A percentile compares a stretch with the other conserved stretches of the same genome.
Evolutionary conservation across 2,888 invertebrate species (phyloP).

Genomic region (Dorcus hopei): DNA sequence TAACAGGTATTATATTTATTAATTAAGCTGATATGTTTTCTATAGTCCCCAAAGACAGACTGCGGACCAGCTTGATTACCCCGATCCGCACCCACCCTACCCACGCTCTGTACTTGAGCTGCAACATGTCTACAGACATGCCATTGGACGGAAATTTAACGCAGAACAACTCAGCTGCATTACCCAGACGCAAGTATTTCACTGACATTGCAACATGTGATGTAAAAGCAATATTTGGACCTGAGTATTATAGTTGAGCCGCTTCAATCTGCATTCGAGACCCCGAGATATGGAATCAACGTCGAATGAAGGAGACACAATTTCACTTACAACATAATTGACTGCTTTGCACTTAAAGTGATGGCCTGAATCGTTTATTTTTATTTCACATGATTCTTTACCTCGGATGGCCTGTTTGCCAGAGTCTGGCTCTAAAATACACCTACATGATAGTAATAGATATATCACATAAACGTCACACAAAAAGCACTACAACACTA

Average conservation of each 20-base stretch:
- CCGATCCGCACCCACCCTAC: slow-evolving; percentile 50
- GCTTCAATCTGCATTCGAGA: slow-evolving; percentile 32
- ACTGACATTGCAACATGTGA: neutral
- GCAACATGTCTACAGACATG: slow-evolving; percentile 44
- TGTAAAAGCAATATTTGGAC: neutral
- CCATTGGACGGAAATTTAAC: slow-evolving; percentile 51
- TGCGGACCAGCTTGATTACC: slow-evolving; percentile 45
- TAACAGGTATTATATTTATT: slow-evolving; percentile 52
- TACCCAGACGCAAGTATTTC: slow-evolving; percentile 11
- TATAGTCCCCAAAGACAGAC: slow-evolving; percentile 62
- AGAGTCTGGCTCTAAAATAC: slow-evolving; percentile 30
- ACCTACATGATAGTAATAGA: slow-evolving; percentile 36
- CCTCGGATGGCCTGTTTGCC: slow-evolving; percentile 23
- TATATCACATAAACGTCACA: slow-evolving; percentile 55
- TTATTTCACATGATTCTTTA: slow-evolving; percentile 20
- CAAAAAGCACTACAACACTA: slow-evolving; percentile 51
- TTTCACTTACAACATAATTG: slow-evolving; percentile 20
- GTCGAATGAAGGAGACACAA: slow-evolving; percentile 1
- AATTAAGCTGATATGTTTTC: slow-evolving; percentile 69
- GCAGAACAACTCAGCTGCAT: slow-evolving; percentile 39
- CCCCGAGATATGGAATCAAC: slow-evolving; percentile 28
- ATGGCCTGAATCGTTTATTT: slow-evolving; percentile 8
- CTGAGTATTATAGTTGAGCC: slow-evolving; percentile 21
- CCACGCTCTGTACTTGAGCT: slow-evolving; percentile 48
- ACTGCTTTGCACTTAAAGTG: slow-evolving; percentile 21